These are phyloP conservation scores for Piliocolobus tephrosceles DNA, from an alignment of 2,113 vertebrate genomes.

Conservation along the genomic window DNA sequence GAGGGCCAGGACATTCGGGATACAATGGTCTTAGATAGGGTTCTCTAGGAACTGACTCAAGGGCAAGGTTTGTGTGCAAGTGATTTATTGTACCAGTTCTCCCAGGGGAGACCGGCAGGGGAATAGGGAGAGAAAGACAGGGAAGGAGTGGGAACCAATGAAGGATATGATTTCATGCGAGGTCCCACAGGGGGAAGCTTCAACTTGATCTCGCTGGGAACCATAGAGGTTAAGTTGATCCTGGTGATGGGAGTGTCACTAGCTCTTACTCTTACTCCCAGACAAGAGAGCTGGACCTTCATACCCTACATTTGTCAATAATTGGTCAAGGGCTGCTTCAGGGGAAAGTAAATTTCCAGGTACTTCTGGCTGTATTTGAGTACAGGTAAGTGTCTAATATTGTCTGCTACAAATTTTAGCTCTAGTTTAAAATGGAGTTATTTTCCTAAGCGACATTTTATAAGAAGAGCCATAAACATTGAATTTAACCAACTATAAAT, in stretches of 20 bases:
- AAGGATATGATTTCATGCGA: neutral
- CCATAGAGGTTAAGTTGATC: neutral
- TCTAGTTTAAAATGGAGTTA: neutral
- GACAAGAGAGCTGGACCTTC: neutral
- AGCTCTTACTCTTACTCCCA: neutral
- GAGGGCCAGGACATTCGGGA: neutral
- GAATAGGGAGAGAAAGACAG: neutral
- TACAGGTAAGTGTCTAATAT: neutral
- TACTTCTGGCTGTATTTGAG: neutral
- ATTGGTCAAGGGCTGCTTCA: neutral
- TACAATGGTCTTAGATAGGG: neutral
- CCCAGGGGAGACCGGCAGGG: neutral
- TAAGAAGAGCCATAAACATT: neutral
- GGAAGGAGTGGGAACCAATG: neutral
- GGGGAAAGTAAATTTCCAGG: neutral
- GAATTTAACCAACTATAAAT: neutral
- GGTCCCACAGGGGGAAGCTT: neutral
- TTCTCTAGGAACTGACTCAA: neutral
- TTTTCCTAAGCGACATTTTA: neutral
- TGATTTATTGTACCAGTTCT: neutral
- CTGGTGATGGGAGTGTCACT: neutral
- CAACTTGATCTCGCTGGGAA: neutral
- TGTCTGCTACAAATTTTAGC: neutral
- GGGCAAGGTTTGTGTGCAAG: neutral
- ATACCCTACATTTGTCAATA: neutral